Evolutionary conservation across 1,140 invertebrate species (phyloP).

Genomic region (Spodoptera litura): DNA sequence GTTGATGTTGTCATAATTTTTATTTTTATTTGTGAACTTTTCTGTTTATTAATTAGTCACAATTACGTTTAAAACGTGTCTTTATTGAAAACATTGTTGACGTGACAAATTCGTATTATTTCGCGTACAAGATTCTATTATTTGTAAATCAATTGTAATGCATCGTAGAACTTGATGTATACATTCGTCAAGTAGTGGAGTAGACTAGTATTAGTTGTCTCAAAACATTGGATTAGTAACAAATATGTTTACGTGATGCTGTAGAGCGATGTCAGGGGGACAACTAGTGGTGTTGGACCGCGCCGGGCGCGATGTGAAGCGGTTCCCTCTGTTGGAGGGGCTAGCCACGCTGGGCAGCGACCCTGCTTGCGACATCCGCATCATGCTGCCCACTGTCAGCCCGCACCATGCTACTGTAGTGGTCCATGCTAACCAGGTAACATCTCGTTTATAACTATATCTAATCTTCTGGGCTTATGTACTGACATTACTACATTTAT

Average conservation of each 20-base stretch:
- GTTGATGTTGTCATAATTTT: no score
- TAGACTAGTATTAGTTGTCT: no score
- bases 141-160: no score
- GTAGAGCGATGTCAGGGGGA: slow-evolving; percentile 72
- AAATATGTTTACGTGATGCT: background rate
- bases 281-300: slow-evolving; percentile 73
- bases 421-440: slow-evolving; percentile 72
- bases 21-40: no score
- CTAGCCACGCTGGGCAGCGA: slow-evolving; percentile 72
- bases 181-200: no score
- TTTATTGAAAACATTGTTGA: no score
- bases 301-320: slow-evolving; percentile 68
- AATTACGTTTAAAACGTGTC: no score
- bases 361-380: slow-evolving; percentile 68
- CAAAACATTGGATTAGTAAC: background rate
- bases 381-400: slow-evolving; percentile 68
- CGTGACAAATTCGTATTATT: no score
- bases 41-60: no score
- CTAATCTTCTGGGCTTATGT: background rate
- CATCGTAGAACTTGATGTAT: no score
- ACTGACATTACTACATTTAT: no score
- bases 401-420: slow-evolving; percentile 77
- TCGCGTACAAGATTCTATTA: no score
- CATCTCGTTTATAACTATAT: background rate
- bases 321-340: slow-evolving; percentile 63